Percentiles rank a stretch among this genome's conserved stretches.
Conservation (phyloP, 2,113 vertebrate genomes). For the Microtus montanus region DNA sequence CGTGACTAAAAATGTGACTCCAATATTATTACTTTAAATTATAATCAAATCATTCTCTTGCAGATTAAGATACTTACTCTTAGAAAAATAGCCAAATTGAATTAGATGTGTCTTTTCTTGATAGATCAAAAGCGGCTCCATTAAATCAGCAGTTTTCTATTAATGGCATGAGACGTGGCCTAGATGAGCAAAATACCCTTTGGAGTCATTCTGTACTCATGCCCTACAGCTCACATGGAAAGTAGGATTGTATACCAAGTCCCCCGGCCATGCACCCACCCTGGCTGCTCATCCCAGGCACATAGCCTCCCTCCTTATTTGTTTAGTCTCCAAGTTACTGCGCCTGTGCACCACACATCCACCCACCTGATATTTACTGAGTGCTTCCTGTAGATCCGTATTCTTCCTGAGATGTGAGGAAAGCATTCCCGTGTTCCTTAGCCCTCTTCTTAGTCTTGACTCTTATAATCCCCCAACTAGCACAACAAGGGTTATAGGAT, state of each 20-base stretch:
- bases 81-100: conserved; percentile 75
- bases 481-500: neutral
- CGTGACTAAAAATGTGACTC: conserved; percentile 71
- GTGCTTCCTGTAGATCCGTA: neutral
- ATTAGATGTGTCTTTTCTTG: conserved; percentile 72
- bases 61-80: conserved; percentile 76
- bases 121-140: conserved; percentile 74
- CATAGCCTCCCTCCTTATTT: neutral
- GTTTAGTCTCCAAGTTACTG: neutral
- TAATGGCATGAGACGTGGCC: conserved; percentile 62
- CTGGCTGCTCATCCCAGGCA: neutral
- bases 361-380: neutral
- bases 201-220: conserved; percentile 30
- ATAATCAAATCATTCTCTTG: conserved; percentile 74
- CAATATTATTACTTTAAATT: conserved; percentile 77
- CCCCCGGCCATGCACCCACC: fast-evolving
- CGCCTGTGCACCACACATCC: neutral
- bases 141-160: conserved; percentile 71
- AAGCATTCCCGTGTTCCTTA: neutral
- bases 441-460: neutral
- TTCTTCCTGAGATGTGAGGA: neutral
- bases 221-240: neutral
- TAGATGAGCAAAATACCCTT: conserved; percentile 60
- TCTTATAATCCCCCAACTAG: neutral
- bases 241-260: neutral